Base-by-base conservation (phyloP, 2,113 vertebrate species). In the Zootoca vivipara region DNA sequence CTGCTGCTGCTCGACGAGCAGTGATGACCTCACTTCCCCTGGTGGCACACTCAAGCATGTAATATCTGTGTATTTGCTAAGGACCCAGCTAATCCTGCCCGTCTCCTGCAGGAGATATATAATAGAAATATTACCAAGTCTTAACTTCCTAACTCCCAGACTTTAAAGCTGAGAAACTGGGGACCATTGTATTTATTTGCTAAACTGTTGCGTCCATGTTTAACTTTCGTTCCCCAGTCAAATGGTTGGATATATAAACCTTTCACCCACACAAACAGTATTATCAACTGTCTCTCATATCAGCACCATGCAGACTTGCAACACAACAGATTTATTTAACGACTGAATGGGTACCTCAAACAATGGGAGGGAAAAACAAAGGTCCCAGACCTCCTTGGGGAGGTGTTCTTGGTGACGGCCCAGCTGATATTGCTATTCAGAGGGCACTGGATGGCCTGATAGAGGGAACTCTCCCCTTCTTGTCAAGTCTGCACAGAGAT, bases 291-390 rank as follows among this genome's bases (percentile, higher is more conserved):
- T 84, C 90, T 83, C 89, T 62, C 90, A 0, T 95, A 95, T 95
- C 95, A 94, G 93, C 35, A 4, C 7, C 33, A 80, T 8, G 86
- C 95, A 96, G 94, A 88, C 92, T 67, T 79, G n/a, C 85, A 79
- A 20, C 52, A 5, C 83, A 7, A 91, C 72, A 46, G 46, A 12
- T 78, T 92, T 91, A 64, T 92, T 93, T 87, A 93, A 87, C 6
- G 52, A 73, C 77, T 87, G 94, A 95, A 92, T 92, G 84, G 91
- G 87, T 86, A 26, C 9, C 5, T 92, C 84, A 93, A 80, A 94
- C 92, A 91, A 78, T 77, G 86, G 33, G 79, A 90, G 62, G 88
- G 72, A 73, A 73, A 91, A 94, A 95, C 92, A 96, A 93, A 95
- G 91, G 93, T 91, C 89, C 87, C 4, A 1, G 33, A 75, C 6